Percentiles rank a stretch among this genome's conserved stretches.
These are phyloP conservation scores for Chaenocephalus aceratus DNA, from an alignment of 2,113 vertebrate genomes.

Conservation along the genomic window DNA sequence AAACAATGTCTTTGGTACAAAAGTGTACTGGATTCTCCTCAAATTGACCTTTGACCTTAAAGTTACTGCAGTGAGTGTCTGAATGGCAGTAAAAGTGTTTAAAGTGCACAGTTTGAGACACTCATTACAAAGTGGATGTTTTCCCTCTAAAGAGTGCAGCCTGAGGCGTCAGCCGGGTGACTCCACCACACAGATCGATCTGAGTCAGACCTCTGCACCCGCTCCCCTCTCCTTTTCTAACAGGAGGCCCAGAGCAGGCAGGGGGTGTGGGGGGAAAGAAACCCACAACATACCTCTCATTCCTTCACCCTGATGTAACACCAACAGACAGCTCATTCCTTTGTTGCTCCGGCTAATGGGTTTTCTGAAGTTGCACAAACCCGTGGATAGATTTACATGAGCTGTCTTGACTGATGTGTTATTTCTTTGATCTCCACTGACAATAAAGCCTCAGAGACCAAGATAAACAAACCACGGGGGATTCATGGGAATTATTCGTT, in stretches of 20 bases:
- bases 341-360: slow-evolving; percentile 41
- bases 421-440: not conserved
- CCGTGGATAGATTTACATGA: slow-evolving; percentile 27
- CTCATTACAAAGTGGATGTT: slow-evolving; percentile 44
- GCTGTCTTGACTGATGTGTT: slow-evolving; percentile 13
- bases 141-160: slow-evolving; percentile 27
- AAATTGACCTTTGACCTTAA: slow-evolving; percentile 14
- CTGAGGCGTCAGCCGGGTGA: slow-evolving; percentile 53
- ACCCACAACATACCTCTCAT: slow-evolving; percentile 60
- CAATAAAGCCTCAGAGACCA: not conserved
- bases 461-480: slow-evolving; percentile 34
- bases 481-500: not conserved
- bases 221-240: slow-evolving; percentile 33
- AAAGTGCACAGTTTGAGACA: not conserved
- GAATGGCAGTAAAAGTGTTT: slow-evolving; percentile 43
- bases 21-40: not conserved
- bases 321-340: slow-evolving; percentile 30
- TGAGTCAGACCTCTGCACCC: slow-evolving; percentile 50
- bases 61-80: not conserved
- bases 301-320: slow-evolving; percentile 51
- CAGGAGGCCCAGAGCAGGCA: slow-evolving; percentile 41
- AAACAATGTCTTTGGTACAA: not conserved
- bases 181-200: slow-evolving; percentile 49
- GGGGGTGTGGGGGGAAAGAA: not conserved
- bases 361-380: slow-evolving; percentile 50